Evolutionary conservation across 2,113 vertebrate genomes (phyloP).

Genomic region (Oxyruncus cristatus): DNA sequence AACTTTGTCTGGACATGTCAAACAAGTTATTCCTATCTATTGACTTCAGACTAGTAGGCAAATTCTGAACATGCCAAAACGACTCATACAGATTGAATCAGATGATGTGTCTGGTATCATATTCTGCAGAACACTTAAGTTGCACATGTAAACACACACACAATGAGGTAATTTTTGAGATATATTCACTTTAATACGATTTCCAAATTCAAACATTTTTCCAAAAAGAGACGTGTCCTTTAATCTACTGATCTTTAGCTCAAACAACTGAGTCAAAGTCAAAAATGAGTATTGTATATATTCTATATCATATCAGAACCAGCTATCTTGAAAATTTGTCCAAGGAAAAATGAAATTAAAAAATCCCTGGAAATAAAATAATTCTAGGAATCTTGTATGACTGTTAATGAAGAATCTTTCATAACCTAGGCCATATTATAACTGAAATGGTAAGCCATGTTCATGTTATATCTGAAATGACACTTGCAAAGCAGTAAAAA

Average conservation of each 20-base stretch:
- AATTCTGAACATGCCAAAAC: constrained; percentile 62
- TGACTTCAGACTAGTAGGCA: constrained; percentile 53
- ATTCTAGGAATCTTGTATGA: neutral
- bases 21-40: constrained; percentile 69
- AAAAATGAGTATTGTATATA: neutral
- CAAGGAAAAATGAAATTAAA: neutral
- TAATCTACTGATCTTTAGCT: neutral
- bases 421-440: neutral
- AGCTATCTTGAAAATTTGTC: neutral
- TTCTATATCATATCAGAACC: neutral
- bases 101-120: constrained; percentile 3
- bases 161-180: neutral
- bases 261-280: neutral
- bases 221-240: neutral
- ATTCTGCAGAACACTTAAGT: constrained; percentile 54
- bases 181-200: neutral
- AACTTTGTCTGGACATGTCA: constrained; percentile 55
- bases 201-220: neutral
- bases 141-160: neutral
- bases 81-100: constrained; percentile 26
- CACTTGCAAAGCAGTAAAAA: neutral
- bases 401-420: neutral
- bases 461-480: neutral
- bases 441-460: neutral
- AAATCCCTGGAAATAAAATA: neutral